Percentiles rank a stretch among this genome's conserved stretches.
phyloP scores from a whole-genome alignment of 1,140 invertebrate species.

The Pollicipes pollicipes region DNA sequence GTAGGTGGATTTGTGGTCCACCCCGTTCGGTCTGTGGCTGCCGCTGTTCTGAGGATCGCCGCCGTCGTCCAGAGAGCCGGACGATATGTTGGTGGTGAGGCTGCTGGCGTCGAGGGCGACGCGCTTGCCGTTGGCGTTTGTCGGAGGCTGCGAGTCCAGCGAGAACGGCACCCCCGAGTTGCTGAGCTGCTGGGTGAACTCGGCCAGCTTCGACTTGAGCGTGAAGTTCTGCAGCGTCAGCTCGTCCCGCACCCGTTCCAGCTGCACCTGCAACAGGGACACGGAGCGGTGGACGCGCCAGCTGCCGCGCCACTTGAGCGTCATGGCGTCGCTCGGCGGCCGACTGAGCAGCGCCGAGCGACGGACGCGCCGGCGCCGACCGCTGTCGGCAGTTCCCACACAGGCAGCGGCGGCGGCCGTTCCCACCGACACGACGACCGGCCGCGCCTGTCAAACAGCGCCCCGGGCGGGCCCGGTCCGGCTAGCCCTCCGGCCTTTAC shows the following conservation, averaged over 20 bases:
- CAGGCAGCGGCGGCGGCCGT: no score
- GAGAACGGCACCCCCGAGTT: background rate
- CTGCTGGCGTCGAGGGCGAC: background rate
- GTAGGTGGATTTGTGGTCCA: slow-evolving; percentile 19
- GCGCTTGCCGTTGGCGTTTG: no score
- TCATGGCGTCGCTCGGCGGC: no score
- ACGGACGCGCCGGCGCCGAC: no score
- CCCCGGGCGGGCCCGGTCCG: no score
- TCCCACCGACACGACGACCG: no score
- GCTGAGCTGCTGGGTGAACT: slow-evolving; percentile 13
- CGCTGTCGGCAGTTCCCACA: no score
- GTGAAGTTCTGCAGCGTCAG: slow-evolving; percentile 24
- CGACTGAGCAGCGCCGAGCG: no score
- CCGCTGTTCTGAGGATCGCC: slow-evolving; percentile 24
- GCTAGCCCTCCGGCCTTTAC: no score
- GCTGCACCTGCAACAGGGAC: slow-evolving; percentile 19
- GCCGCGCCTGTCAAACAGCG: no score
- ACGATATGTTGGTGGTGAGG: slow-evolving; percentile 10
- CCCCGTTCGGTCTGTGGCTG: slow-evolving; percentile 24
- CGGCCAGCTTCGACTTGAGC: slow-evolving; percentile 23
- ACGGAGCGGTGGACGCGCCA: background rate
- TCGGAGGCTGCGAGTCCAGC: background rate
- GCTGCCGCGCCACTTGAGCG: no score
- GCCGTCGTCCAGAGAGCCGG: slow-evolving; percentile 24
- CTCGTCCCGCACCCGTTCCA: slow-evolving; percentile 25